These are phyloP conservation scores for Temnopleurus reevesii DNA, from an alignment of 53 echinoderm and acorn worm genomes.

Conservation along the genomic window DNA sequence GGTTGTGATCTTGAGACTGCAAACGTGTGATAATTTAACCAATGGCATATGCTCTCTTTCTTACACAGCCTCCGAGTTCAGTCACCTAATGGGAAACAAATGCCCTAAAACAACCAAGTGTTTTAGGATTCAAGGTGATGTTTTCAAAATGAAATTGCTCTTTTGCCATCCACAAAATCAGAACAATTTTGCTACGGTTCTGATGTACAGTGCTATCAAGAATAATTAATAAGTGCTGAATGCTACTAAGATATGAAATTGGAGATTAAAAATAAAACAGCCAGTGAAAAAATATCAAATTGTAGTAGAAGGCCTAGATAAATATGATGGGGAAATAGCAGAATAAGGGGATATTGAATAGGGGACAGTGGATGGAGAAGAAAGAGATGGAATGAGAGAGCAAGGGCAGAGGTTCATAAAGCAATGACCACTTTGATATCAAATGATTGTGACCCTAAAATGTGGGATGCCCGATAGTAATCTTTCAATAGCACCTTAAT, in stretches of 20 bases:
- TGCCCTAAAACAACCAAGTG: too few relatives aligned
- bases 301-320: too few relatives aligned
- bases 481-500: constrained; percentile 40
- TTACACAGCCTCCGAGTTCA: neutral
- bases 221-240: too few relatives aligned
- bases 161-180: too few relatives aligned
- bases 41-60: neutral
- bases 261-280: too few relatives aligned
- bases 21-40: constrained; percentile 2
- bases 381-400: neutral
- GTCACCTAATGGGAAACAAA: neutral
- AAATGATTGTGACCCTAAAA: constrained; percentile 22
- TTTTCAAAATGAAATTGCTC: too few relatives aligned
- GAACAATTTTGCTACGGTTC: too few relatives aligned
- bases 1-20: neutral
- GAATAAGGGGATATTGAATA: neutral
- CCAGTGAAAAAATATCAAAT: too few relatives aligned
- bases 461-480: constrained; percentile 7
- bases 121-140: too few relatives aligned
- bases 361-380: neutral
- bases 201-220: too few relatives aligned
- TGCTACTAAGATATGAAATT: too few relatives aligned
- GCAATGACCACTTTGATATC: constrained; percentile 20
- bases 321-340: too few relatives aligned
- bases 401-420: neutral